Evolutionary conservation across 2,888 invertebrate species (phyloP).

Genomic region (Standfussiana lucernea): DNA sequence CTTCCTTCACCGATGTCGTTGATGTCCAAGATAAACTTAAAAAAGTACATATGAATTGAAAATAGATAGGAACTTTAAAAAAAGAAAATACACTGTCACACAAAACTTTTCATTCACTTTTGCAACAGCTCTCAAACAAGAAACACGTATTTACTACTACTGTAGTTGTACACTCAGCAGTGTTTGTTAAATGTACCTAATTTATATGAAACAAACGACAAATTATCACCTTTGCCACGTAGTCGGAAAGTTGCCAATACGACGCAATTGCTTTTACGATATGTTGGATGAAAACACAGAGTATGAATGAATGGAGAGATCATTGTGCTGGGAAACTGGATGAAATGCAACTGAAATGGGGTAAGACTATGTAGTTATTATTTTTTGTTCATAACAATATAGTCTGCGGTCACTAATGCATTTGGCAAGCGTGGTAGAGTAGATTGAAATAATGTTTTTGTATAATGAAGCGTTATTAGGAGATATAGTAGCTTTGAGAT

Average conservation of each 20-base stretch:
- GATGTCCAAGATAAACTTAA: too few relatives aligned
- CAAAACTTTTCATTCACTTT: slow-evolving; percentile 31
- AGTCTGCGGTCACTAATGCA: background rate
- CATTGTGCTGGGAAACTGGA: background rate
- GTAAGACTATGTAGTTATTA: background rate
- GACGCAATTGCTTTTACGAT: slow-evolving; percentile 56
- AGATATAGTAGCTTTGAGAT: background rate
- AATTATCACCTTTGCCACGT: slow-evolving; percentile 58
- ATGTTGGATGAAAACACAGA: slow-evolving; percentile 17
- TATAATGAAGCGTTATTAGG: background rate
- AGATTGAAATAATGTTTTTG: background rate
- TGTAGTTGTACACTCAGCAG: slow-evolving; percentile 9
- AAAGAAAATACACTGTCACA: background rate
- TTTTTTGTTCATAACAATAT: background rate
- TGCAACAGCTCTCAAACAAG: slow-evolving; percentile 2
- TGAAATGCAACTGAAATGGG: background rate
- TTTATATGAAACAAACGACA: slow-evolving; percentile 54
- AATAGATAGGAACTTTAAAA: background rate
- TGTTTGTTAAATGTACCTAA: slow-evolving; percentile 54
- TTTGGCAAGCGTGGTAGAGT: background rate
- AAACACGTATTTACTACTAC: slow-evolving; percentile 20
- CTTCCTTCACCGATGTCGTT: too few relatives aligned
- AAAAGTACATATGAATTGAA: too few relatives aligned
- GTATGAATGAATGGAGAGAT: slow-evolving; percentile 28
- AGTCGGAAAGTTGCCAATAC: slow-evolving; percentile 61